Evolutionary conservation across 2,113 vertebrate genomes (phyloP).

Genomic region (Xenus cinereus): DNA sequence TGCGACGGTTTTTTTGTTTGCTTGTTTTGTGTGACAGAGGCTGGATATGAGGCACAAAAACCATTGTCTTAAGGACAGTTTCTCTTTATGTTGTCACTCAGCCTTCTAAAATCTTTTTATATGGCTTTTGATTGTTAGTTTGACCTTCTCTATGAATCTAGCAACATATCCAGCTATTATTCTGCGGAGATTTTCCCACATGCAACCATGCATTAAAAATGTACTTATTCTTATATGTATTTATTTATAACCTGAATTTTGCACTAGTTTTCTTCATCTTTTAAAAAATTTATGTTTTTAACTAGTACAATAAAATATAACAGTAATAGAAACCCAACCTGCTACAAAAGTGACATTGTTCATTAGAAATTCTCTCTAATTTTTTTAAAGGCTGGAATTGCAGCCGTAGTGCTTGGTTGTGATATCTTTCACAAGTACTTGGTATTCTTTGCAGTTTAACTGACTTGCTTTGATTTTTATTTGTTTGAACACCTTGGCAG

Average conservation of each 20-base stretch:
- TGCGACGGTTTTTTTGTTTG: not conserved
- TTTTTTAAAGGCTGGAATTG: conserved; percentile 11
- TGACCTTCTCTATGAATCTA: not conserved
- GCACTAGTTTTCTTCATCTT: not conserved
- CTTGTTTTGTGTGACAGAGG: not conserved
- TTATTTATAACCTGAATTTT: conserved; percentile 1
- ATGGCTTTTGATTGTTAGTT: not conserved
- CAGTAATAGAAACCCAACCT: not conserved
- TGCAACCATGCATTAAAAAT: not conserved
- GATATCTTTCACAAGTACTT: not conserved
- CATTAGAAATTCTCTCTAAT: conserved; percentile 45
- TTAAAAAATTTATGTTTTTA: not conserved
- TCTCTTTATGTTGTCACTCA: not conserved
- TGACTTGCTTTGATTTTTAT: conserved; percentile 20
- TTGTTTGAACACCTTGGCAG: conserved; percentile 3
- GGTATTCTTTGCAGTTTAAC: conserved; percentile 27
- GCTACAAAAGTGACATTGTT: not conserved
- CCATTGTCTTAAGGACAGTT: not conserved
- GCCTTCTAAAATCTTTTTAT: not conserved
- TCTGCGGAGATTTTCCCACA: not conserved
- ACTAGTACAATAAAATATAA: not conserved
- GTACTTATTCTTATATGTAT: not conserved
- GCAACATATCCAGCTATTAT: not conserved
- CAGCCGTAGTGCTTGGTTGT: not conserved
- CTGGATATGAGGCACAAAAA: not conserved